phyloP scores from a whole-genome alignment of 2,113 vertebrate species.

The Heptranchias perlo region DNA sequence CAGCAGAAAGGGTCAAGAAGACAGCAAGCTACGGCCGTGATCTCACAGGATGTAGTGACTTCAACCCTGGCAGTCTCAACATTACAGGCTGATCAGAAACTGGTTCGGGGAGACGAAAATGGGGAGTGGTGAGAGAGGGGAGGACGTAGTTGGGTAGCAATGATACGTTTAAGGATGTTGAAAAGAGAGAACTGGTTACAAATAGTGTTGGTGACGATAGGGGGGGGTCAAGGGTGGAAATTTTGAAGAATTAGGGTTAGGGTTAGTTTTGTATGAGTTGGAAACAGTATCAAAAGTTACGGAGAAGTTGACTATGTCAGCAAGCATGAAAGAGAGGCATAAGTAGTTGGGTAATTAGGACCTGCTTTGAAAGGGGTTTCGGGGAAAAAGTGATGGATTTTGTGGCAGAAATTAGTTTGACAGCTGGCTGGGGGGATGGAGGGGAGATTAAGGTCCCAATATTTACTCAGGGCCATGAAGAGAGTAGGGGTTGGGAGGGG shows the following conservation, averaged over 20 bases:
- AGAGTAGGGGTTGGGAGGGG: too few species aligned
- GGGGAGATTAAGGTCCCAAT: not conserved
- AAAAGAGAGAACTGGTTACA: not conserved
- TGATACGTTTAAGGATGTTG: not conserved
- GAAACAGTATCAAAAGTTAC: not conserved
- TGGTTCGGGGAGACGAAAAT: too few species aligned
- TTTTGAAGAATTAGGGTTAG: not conserved
- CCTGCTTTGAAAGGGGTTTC: not conserved
- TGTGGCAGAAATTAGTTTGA: not conserved
- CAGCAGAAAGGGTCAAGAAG: too few species aligned
- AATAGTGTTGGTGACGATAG: not conserved
- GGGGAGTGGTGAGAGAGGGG: too few species aligned
- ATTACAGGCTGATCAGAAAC: too few species aligned
- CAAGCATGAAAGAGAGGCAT: not conserved
- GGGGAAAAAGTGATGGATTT: not conserved
- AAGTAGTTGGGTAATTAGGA: not conserved
- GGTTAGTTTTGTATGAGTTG: not conserved
- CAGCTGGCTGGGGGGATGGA: not conserved
- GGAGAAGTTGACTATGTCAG: not conserved
- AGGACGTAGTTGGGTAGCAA: too few species aligned
- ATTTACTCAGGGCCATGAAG: too few species aligned
- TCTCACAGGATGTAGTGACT: too few species aligned
- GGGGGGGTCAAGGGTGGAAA: not conserved
- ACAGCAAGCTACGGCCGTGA: too few species aligned
- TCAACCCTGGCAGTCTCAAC: too few species aligned